Evolutionary conservation across 1,140 invertebrate species (phyloP), one percentile per base, ranked within the genome.

Genomic region (Dryas iulia): DNA sequence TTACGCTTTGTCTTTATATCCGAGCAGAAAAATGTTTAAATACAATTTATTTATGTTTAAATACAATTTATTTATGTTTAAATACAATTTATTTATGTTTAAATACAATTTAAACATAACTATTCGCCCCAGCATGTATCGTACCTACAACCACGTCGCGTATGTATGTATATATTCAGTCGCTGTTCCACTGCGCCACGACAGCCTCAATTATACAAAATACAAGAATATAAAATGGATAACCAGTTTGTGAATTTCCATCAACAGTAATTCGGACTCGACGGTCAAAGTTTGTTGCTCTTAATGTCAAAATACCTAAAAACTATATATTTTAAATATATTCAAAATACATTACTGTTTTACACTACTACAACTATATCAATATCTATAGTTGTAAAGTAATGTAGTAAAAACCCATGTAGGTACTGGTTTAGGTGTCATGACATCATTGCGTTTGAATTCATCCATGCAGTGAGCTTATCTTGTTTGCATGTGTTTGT

Each of bases 371-470:
- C n/a, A 14, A 39, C 1, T 39, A 39, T 18, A 39, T 14, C 18
- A 10, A 21, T 21, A 18, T 47, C 7, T 47, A 21, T 47, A 47
- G 18, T 3, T 18, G 0, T 21, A 10, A 3, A 21, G 18, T 1
- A 47, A 47, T 47, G n/a, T 47, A 21, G 7, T 47, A 8, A 21
- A 21, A 47, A 21, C 18, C 7, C 7, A 21, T 18, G 18, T 47
- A 47, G 7, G 2, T 6, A 47, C 30, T 47, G 8, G 10, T 18
- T 21, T 18, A 18, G 8, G 18, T 47, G 6, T 59, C 54, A 67
- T 72, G 64, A 72, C 63, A 71, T 71, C 69, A 71, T 62, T 62
- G 64, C 56, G n/a, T 35, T 14, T 35, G 33, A 35, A 35, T 35
- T 35, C n/a, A 14, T 35, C 33, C 1, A 14, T 35, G 33, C 33